These are phyloP conservation scores for Drosophila dives DNA, from an alignment of 2,888 invertebrate species.

Conservation along the genomic window DNA sequence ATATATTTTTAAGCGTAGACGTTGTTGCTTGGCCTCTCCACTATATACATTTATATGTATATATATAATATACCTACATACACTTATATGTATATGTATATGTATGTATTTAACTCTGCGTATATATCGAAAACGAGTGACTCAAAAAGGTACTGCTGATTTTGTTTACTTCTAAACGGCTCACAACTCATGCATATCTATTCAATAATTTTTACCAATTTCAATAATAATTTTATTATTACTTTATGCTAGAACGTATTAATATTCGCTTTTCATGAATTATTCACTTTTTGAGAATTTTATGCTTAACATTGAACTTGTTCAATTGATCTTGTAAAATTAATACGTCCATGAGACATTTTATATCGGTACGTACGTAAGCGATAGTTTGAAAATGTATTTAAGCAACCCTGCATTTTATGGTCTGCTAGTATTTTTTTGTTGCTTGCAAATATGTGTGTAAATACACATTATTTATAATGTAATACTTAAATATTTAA, in stretches of 20 bases:
- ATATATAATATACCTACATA: not conserved
- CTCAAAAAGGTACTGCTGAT: not conserved
- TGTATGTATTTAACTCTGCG: not conserved
- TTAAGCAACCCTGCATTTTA: not conserved
- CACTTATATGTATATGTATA: not conserved
- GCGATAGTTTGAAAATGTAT: not conserved
- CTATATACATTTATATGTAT: slow-evolving; percentile 3
- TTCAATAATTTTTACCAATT: not conserved
- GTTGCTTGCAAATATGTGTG: not conserved
- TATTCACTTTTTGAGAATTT: slow-evolving; percentile 16
- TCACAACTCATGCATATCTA: not conserved
- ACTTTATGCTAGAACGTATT: not conserved
- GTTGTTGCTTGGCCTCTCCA: slow-evolving; percentile 3
- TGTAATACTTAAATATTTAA: not conserved
- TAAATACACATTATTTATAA: not conserved
- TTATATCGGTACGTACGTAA: slow-evolving; percentile 5
- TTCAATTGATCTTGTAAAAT: slow-evolving; percentile 9
- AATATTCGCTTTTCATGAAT: slow-evolving; percentile 19
- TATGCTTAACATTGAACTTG: slow-evolving; percentile 21
- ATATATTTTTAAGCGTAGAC: slow-evolving; percentile 13
- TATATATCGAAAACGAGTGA: not conserved
- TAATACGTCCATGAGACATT: not conserved
- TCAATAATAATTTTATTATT: slow-evolving; percentile 3
- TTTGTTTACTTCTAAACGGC: not conserved
- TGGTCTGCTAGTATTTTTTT: not conserved